These are phyloP conservation scores for Trachymyrmex septentrionalis DNA, from an alignment of 1,140 invertebrate species.

Conservation along the genomic window DNA sequence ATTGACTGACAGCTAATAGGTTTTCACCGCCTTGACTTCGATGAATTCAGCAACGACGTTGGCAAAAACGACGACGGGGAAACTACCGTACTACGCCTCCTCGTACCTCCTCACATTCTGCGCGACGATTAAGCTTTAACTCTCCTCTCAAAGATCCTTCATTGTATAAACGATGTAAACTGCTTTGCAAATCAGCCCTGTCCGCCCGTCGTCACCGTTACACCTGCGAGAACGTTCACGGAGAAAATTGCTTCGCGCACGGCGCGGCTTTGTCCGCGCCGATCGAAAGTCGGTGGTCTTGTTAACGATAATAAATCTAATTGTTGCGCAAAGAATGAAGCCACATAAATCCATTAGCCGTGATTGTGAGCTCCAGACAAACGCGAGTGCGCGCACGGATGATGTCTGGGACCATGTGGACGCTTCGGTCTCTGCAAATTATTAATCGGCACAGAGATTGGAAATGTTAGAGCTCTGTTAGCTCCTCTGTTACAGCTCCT, in stretches of 20 bases:
- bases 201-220: constrained; percentile 57
- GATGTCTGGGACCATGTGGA: constrained; percentile 14
- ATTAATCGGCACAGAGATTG: constrained; percentile 57
- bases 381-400: constrained; percentile 28
- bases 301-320: constrained; percentile 72
- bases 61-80: constrained; percentile 62
- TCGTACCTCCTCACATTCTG: background rate
- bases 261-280: constrained; percentile 67
- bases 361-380: constrained; percentile 51
- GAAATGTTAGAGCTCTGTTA: constrained; percentile 49
- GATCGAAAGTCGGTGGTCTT: constrained; percentile 68
- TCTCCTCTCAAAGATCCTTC: constrained; percentile 69
- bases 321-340: constrained; percentile 60
- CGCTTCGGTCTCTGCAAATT: constrained; percentile 37
- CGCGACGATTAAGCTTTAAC: constrained; percentile 70
- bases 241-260: constrained; percentile 71
- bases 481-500: constrained; percentile 42
- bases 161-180: constrained; percentile 76
- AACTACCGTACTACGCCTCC: constrained; percentile 43
- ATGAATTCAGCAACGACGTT: constrained; percentile 64
- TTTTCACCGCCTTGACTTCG: constrained; percentile 80
- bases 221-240: constrained; percentile 60
- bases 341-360: constrained; percentile 57
- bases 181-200: constrained; percentile 68
- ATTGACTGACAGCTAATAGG: constrained; percentile 86